Conservation (phyloP, 1,140 invertebrate genomes). For the Cotesia glomerata region DNA sequence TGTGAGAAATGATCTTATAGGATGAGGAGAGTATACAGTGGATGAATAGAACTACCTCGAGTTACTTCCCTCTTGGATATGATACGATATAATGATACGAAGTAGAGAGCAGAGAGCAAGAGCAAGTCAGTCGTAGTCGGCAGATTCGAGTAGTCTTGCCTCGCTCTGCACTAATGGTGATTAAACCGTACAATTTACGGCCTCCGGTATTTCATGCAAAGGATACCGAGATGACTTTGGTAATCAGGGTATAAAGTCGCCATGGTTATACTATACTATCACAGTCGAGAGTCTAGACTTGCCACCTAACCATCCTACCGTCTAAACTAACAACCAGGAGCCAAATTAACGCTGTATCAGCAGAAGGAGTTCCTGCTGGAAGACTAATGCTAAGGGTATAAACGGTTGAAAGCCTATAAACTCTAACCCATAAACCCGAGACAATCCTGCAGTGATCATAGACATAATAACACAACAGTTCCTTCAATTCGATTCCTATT, state of each 20-base stretch:
- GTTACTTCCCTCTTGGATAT: too few species aligned
- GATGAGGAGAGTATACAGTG: too few species aligned
- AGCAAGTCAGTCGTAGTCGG: not conserved
- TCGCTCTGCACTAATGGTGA: slow-evolving; percentile 19
- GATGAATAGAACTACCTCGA: not conserved
- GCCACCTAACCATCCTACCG: not conserved
- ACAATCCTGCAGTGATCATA: not conserved
- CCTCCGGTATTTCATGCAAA: slow-evolving; percentile 28
- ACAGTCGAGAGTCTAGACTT: not conserved
- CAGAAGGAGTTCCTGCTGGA: too few species aligned
- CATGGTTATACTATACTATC: not conserved
- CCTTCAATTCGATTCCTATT: too few species aligned
- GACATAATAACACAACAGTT: not conserved
- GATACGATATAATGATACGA: too few species aligned
- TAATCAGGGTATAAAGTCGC: slow-evolving; percentile 18
- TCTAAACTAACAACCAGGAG: not conserved
- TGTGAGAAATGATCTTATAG: not conserved
- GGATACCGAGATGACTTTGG: slow-evolving; percentile 19
- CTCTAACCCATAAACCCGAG: too few species aligned
- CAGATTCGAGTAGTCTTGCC: not conserved
- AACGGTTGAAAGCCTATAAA: too few species aligned
- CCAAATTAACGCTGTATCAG: too few species aligned
- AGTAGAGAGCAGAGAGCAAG: not conserved
- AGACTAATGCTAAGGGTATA: too few species aligned
- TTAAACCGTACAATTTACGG: slow-evolving; percentile 29